Base-by-base conservation (phyloP, 2,113 vertebrate genomes). In the Monopterus albus region DNA sequence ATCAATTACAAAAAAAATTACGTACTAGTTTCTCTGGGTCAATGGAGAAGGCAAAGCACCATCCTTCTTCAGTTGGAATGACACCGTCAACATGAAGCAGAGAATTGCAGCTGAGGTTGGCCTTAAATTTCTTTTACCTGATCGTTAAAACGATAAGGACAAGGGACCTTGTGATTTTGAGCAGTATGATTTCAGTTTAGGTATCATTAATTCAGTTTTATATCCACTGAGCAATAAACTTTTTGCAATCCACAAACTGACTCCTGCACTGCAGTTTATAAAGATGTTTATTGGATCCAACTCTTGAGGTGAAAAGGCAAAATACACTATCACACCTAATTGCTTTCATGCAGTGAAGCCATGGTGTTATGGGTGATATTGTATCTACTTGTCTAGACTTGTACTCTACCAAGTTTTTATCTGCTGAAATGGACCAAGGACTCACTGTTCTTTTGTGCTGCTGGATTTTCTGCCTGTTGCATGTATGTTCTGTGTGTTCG, bases 271-370 rank as follows among this genome's bases (percentile, higher is more conserved):
- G 23, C 35, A 40, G 50, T 39, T 82, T 63, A 84, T 79, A 25
- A 73, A 81, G 59, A 73, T 47, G 56, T 60, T 75, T 45, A 76
- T 53, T 59, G 50, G 29, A 60, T 58, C 36, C 28, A 69, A 56
- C 61, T 68, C 23, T 28, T 57, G 29, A 68, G 42, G 70, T 74
- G 57, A 78, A 64, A 60, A 72, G 31, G 51, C 31, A 50, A 56
- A 72, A 56, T 63, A 72, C 52, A 72, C 49, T 3, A 29, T 29
- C 43, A 23, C 31, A 72, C 53, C 72, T 69, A 28, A 20, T 76
- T 82, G 67, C 62, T 39, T 73, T 51, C 63, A 56, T 60, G 69
- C 60, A 64, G 40, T 39, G 46, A 47, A 38, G 65, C 77, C 25
- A 65, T 15, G 39, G 29, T 55, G 20, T 20, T 42, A 3, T 45